Evolutionary conservation across 2,888 invertebrate genomes (phyloP).

Genomic region (Dryomyza anilis): DNA sequence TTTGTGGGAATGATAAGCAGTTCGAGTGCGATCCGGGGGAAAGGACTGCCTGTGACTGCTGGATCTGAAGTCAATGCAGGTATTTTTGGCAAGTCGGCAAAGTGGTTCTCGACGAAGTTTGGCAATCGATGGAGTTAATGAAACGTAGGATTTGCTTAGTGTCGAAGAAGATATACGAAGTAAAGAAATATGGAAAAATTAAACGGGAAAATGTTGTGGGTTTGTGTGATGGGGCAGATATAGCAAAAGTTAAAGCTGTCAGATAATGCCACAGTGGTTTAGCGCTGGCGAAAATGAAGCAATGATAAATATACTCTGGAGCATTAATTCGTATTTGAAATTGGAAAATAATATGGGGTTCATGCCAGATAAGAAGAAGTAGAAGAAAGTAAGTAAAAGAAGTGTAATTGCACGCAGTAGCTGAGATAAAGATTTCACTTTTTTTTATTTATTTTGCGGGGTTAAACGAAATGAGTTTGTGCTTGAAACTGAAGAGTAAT

Average conservation of each 20-base stretch:
- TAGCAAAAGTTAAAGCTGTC: background rate
- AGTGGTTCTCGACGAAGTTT: slow-evolving; percentile 18
- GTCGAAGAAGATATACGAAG: background rate
- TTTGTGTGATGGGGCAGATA: background rate
- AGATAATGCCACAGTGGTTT: background rate
- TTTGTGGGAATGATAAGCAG: slow-evolving; percentile 17
- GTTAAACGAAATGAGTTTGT: background rate
- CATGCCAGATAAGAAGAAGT: background rate
- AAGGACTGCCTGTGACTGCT: background rate
- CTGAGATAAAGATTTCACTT: background rate
- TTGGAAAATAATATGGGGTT: slow-evolving; percentile 36
- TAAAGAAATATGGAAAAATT: background rate
- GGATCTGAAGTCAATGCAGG: background rate
- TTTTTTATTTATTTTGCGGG: background rate
- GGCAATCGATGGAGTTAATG: slow-evolving; percentile 26
- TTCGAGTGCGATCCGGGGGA: background rate
- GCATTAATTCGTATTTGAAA: slow-evolving; percentile 36
- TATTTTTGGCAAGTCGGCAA: background rate
- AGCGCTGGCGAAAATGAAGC: slow-evolving; percentile 28
- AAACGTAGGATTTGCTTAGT: slow-evolving; percentile 20
- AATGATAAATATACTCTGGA: slow-evolving; percentile 42
- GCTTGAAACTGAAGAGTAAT: background rate
- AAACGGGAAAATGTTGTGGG: background rate
- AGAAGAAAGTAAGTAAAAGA: background rate
- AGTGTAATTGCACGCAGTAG: slow-evolving; percentile 10